Percentiles rank a stretch among this genome's conserved stretches.
Evolutionary conservation across 1,140 invertebrate species (phyloP).

Genomic region (Drosophila kepulauana): DNA sequence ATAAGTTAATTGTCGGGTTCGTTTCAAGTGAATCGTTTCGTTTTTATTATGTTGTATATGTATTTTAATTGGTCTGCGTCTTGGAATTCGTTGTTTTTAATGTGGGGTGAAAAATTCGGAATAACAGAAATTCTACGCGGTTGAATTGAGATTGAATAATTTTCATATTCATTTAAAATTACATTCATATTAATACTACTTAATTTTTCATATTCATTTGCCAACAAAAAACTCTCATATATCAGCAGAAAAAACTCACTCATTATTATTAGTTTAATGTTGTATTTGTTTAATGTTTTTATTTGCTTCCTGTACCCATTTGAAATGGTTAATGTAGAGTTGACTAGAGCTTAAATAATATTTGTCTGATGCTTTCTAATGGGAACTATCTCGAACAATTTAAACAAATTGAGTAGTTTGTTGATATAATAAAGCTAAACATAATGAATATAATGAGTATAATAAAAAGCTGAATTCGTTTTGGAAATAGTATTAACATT

Average conservation of each 20-base stretch:
- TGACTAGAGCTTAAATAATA: not conserved
- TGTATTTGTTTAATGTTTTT: slow-evolving; percentile 20
- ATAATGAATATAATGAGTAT: no score
- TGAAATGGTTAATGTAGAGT: not conserved
- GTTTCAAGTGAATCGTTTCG: slow-evolving; percentile 3
- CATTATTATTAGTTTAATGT: slow-evolving; percentile 13
- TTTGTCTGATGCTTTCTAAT: slow-evolving; percentile 1
- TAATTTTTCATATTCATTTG: slow-evolving; percentile 2
- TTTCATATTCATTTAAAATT: not conserved
- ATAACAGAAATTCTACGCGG: not conserved
- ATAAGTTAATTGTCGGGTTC: not conserved
- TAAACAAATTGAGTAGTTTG: not conserved
- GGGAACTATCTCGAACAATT: not conserved
- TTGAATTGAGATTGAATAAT: not conserved
- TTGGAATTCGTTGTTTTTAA: not conserved
- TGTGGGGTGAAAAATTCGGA: not conserved
- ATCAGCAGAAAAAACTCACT: slow-evolving; percentile 21
- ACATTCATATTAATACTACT: slow-evolving; percentile 20
- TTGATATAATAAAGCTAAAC: no score
- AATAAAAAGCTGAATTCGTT: not conserved
- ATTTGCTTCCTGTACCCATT: slow-evolving; percentile 26
- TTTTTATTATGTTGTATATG: not conserved
- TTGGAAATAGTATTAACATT: not conserved
- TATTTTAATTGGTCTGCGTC: not conserved
- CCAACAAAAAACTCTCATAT: slow-evolving; percentile 12